A percentile compares a stretch with the other conserved stretches of the same genome.
Evolutionary conservation across 2,113 vertebrate genomes (phyloP).

Genomic region (Alouatta palliata): DNA sequence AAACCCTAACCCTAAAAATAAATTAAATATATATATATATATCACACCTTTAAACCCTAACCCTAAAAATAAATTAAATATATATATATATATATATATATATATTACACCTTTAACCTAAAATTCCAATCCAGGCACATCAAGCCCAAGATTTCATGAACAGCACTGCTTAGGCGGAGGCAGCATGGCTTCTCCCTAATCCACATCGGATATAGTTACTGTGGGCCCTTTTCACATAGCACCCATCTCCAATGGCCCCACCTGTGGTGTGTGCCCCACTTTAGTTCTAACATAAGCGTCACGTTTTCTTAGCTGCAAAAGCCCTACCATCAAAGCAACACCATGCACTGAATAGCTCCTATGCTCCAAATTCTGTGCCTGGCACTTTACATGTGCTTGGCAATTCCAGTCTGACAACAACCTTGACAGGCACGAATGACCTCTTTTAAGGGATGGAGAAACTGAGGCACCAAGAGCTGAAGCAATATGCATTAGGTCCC

Average conservation of each 20-base stretch:
- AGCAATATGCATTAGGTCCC: neutral
- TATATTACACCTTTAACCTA: neutral
- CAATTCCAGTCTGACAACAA: neutral
- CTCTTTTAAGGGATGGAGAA: neutral
- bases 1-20: too few relatives aligned
- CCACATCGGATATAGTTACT: neutral
- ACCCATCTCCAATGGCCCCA: neutral
- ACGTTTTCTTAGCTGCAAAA: neutral
- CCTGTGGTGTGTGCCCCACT: too few relatives aligned
- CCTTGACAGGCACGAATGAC: neutral
- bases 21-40: neutral
- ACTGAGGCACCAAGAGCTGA: neutral
- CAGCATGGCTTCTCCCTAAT: neutral
- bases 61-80: too few relatives aligned
- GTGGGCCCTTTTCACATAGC: neutral
- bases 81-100: too few relatives aligned
- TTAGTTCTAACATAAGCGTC: neutral
- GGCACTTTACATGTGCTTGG: accelerated
- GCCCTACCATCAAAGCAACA: neutral
- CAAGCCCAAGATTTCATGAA: neutral
- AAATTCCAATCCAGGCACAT: neutral
- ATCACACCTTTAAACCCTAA: neutral
- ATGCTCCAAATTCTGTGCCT: neutral
- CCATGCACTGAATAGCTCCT: accelerated
- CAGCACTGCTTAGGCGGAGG: neutral